Evolutionary conservation across 2,797 vertebrate species (phyloP).

Genomic region (Xiphorhynchus erythropygius): DNA sequence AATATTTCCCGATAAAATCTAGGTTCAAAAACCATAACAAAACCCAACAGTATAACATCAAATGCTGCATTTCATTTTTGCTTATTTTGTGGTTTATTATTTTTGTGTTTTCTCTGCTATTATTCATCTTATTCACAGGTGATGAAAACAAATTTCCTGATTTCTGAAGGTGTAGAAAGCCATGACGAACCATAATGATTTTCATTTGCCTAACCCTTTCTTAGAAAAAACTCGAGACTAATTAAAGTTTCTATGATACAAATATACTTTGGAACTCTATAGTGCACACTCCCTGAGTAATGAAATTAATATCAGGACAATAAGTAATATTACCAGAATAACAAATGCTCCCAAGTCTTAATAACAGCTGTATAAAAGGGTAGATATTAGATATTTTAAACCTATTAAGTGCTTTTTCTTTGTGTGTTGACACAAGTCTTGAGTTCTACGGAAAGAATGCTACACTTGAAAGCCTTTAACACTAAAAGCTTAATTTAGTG

Average conservation of each 20-base stretch:
- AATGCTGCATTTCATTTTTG: neutral
- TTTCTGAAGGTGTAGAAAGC: neutral
- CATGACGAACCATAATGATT: neutral
- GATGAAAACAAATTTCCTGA: neutral
- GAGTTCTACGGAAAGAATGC: slow-evolving; percentile 42
- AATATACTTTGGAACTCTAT: neutral
- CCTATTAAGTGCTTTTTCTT: slow-evolving; percentile 42
- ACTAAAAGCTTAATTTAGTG: slow-evolving; percentile 70
- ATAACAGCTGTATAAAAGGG: neutral
- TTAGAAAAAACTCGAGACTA: neutral
- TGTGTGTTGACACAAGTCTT: slow-evolving; percentile 63
- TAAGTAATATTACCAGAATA: slow-evolving; percentile 28
- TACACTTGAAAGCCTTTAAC: slow-evolving; percentile 65
- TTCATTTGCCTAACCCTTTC: neutral
- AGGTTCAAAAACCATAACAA: neutral
- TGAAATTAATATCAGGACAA: slow-evolving; percentile 33
- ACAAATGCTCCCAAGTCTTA: slow-evolving; percentile 13
- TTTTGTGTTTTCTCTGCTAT: neutral
- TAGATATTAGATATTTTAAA: slow-evolving; percentile 41
- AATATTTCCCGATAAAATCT: neutral
- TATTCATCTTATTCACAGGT: neutral
- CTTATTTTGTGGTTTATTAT: neutral
- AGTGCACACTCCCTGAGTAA: neutral
- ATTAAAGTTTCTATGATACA: slow-evolving; percentile 11
- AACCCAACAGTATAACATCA: neutral